These are phyloP conservation scores for Danionella dracula DNA, from an alignment of 2,797 vertebrate genomes.

Conservation along the genomic window DNA sequence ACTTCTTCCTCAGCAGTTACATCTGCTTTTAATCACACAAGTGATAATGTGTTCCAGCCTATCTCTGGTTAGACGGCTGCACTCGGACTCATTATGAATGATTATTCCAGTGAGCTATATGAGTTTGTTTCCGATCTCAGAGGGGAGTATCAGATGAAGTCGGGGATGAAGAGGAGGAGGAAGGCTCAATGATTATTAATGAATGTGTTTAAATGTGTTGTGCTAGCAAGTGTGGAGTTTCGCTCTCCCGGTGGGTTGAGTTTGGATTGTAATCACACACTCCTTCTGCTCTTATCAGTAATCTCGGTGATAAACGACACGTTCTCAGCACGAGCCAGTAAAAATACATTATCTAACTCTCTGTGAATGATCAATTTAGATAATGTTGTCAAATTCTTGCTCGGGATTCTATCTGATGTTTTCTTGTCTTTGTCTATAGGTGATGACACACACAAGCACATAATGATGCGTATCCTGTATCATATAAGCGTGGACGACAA, in stretches of 20 bases:
- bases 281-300: constrained; percentile 54
- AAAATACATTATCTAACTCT: constrained; percentile 76
- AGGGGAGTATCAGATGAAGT: background rate
- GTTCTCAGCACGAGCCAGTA: constrained; percentile 8
- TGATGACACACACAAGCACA: constrained; percentile 84
- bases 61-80: constrained; percentile 9
- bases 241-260: constrained; percentile 48
- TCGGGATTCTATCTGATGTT: background rate
- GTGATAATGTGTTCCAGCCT: constrained; percentile 71
- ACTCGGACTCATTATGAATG: constrained; percentile 24
- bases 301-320: constrained; percentile 36
- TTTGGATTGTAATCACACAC: constrained; percentile 18
- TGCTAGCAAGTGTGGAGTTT: background rate
- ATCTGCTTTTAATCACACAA: constrained; percentile 76
- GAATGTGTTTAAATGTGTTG: constrained; percentile 1
- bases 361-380: constrained; percentile 55
- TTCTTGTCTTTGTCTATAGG: constrained; percentile 58
- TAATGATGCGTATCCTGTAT: constrained; percentile 87
- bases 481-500: constrained; percentile 93
- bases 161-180: background rate
- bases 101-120: constrained; percentile 25
- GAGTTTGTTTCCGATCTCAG: constrained; percentile 25
- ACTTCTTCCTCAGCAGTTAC: constrained; percentile 54
- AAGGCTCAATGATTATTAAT: constrained; percentile 23
- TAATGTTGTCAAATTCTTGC: constrained; percentile 36